These are phyloP conservation scores for Trachelus troglodyta DNA, from an alignment of 2,888 invertebrate species.

Conservation along the genomic window DNA sequence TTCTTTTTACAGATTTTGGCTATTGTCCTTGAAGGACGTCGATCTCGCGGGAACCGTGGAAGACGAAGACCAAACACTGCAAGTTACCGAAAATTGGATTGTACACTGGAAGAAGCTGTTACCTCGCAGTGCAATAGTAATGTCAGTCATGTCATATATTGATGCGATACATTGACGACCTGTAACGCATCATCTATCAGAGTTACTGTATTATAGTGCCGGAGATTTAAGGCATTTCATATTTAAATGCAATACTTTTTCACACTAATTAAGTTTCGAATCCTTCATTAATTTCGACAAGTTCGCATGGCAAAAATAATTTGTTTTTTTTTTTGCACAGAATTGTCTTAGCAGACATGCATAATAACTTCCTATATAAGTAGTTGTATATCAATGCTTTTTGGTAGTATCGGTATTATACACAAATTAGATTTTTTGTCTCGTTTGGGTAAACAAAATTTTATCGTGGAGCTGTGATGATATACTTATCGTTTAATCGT, in stretches of 20 bases:
- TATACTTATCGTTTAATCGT: neutral
- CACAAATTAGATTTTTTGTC: neutral
- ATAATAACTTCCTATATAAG: neutral
- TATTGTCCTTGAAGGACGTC: slow-evolving; percentile 73
- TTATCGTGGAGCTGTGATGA: neutral
- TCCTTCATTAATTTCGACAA: neutral
- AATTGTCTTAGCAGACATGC: neutral
- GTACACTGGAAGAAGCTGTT: slow-evolving; percentile 76
- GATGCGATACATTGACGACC: slow-evolving; percentile 35
- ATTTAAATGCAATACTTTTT: slow-evolving; percentile 27
- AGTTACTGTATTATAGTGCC: slow-evolving; percentile 39
- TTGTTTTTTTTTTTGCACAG: neutral
- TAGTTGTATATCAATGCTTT: neutral
- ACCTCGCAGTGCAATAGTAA: slow-evolving; percentile 71
- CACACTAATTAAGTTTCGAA: slow-evolving; percentile 13
- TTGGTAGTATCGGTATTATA: neutral
- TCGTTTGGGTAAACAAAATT: neutral
- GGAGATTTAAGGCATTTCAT: slow-evolving; percentile 38
- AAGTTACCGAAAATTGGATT: slow-evolving; percentile 75
- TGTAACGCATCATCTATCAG: slow-evolving; percentile 20
- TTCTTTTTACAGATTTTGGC: slow-evolving; percentile 71
- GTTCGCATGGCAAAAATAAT: neutral
- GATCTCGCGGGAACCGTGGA: slow-evolving; percentile 61
- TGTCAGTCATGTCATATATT: slow-evolving; percentile 71
- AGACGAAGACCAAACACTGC: slow-evolving; percentile 73